A percentile compares a stretch with the other conserved stretches of the same genome.
phyloP scores from a whole-genome alignment of 2,113 vertebrate species.

The Ancistrus triradiatus region DNA sequence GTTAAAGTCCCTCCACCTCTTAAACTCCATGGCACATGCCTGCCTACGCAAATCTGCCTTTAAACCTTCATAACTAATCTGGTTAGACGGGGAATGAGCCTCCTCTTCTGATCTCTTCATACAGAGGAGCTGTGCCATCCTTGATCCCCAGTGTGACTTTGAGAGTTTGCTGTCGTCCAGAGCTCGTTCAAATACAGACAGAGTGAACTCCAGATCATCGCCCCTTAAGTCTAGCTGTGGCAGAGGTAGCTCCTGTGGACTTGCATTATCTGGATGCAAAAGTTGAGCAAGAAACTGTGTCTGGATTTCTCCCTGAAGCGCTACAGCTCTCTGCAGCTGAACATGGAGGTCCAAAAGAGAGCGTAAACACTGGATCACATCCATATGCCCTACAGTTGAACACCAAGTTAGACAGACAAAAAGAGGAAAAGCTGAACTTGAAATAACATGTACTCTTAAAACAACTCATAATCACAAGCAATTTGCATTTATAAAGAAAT shows the following conservation, averaged over 20 bases:
- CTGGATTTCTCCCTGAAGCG: conserved; percentile 36
- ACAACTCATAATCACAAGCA: no score
- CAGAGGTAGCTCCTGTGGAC: background rate
- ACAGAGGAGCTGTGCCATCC: conserved; percentile 19
- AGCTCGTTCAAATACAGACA: conserved; percentile 34
- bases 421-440: no score
- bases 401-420: no score
- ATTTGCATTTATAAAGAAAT: no score
- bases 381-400: conserved; percentile 21
- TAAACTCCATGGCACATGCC: conserved; percentile 20
- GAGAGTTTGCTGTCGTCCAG: conserved; percentile 27
- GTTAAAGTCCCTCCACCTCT: conserved; percentile 33
- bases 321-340: conserved; percentile 39
- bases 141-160: conserved; percentile 8
- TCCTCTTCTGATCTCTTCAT: conserved; percentile 10
- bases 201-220: conserved; percentile 28
- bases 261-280: conserved; percentile 4
- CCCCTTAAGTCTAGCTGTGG: conserved; percentile 14
- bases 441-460: no score
- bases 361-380: conserved; percentile 30
- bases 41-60: conserved; percentile 19
- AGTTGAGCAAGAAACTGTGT: conserved; percentile 32
- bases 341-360: conserved; percentile 38
- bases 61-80: conserved; percentile 23
- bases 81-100: background rate